Evolutionary conservation across 2,888 invertebrate genomes (phyloP).

Genomic region (Mesorhabditis sp.): DNA sequence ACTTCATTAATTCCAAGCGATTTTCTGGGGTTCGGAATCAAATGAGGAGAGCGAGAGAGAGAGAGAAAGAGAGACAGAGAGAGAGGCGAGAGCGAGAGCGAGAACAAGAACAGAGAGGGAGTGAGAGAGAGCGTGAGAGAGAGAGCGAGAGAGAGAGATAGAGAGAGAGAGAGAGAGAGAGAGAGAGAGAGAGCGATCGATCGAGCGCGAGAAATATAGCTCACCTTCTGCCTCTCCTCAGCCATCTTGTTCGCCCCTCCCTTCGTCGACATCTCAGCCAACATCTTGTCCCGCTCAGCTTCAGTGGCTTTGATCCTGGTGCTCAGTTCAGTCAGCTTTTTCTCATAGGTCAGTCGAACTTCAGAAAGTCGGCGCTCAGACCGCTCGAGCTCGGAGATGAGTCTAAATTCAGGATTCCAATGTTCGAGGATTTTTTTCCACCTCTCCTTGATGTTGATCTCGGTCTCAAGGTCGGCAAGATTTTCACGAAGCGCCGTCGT

Average conservation of each 20-base stretch:
- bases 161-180: too few relatives aligned
- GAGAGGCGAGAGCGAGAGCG: too few relatives aligned
- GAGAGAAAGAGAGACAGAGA: too few relatives aligned
- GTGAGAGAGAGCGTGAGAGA: too few relatives aligned
- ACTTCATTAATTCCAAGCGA: too few relatives aligned
- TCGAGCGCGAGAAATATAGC: too few relatives aligned
- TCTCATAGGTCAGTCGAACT: conserved; percentile 40
- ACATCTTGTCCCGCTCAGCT: conserved; percentile 41
- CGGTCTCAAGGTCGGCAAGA: conserved; percentile 81
- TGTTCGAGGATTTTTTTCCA: conserved; percentile 4
- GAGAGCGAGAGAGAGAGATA: too few relatives aligned
- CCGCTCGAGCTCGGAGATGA: conserved; percentile 87
- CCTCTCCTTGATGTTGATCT: conserved; percentile 89
- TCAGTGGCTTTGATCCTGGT: conserved; percentile 37
- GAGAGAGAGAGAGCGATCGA: too few relatives aligned
- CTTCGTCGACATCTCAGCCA: conserved; percentile 22
- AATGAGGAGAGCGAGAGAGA: too few relatives aligned
- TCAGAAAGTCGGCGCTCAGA: conserved; percentile 80
- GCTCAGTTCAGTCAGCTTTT: conserved; percentile 39
- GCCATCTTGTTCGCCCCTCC: conserved; percentile 14
- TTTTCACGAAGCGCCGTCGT: conserved; percentile 67
- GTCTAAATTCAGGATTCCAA: conserved; percentile 30
- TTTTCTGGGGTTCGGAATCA: background rate
- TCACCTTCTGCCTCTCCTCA: conserved; percentile 16
- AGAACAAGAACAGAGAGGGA: too few relatives aligned